Conservation (phyloP, 2,113 vertebrate species). For the Thamnophis sirtalis region DNA sequence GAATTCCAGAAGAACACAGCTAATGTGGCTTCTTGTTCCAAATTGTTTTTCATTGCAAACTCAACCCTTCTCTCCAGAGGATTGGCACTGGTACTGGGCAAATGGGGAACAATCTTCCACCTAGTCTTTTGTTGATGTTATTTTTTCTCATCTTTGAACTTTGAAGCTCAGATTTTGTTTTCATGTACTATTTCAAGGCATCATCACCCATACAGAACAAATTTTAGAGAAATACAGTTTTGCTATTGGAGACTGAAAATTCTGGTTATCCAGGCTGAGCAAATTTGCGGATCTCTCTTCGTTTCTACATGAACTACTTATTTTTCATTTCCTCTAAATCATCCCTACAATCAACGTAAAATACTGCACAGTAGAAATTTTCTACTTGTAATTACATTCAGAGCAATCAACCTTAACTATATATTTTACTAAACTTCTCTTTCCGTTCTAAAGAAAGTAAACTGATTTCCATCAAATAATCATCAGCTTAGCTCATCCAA, state of each 20-base stretch:
- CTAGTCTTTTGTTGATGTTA: background rate
- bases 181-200: background rate
- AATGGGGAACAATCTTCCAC: background rate
- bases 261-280: background rate
- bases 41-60: too few species aligned
- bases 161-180: background rate
- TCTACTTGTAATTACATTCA: conserved; percentile 8
- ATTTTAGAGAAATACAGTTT: background rate
- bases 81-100: background rate
- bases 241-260: background rate
- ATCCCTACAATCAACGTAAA: background rate
- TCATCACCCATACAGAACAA: background rate
- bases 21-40: background rate
- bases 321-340: conserved; percentile 6
- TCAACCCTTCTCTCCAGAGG: background rate
- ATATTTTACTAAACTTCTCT: conserved; percentile 1
- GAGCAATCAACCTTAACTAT: conserved; percentile 16
- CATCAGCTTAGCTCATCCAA: background rate
- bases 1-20: background rate
- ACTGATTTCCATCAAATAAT: conserved; percentile 1
- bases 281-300: background rate
- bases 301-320: background rate
- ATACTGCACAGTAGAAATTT: conserved; percentile 8
- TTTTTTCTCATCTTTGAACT: background rate
- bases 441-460: background rate